Base-by-base conservation (phyloP, 2,888 invertebrate species). In the Philonicus albiceps region DNA sequence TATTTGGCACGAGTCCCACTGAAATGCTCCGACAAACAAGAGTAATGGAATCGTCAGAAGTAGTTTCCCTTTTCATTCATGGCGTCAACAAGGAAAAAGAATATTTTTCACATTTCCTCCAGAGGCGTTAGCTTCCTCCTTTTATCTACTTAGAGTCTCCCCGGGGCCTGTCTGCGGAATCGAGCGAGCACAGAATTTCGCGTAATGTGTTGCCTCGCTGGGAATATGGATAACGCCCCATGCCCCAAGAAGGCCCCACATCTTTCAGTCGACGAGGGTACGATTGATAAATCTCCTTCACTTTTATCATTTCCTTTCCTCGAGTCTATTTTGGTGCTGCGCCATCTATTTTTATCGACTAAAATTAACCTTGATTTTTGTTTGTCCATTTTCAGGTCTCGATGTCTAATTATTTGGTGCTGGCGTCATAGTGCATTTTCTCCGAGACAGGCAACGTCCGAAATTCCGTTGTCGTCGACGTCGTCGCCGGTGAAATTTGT, bases 341-440 rank as follows among this genome's bases (percentile, higher is more conserved):
- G 40, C 37, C 84, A 16, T 13, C 84, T 84, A 84, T 84, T 84
- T 84, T 84, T 84, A 84, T 8, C 40, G 27, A 84, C 72, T 84
- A 73, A 73, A 84, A 84, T 84, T 84, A 84, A 84, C 84, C 84
- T 84, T 84, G 84, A 72, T 64, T 72, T 81, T 74, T 86, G 87
- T 86, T 74, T 83, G 87, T 86, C 87, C 19, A 74, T 73, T 87
- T 88, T 85, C 85, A 88, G 78, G 86, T 88, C 88, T 88, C 88
- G 86, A 88, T 88, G 88, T 88, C 88, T 88, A 88, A 88, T 88
- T 88, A 88, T 88, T 88, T 86, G 88, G 88, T 87, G 88, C 85
- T 88, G 88, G 88, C 88, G 87, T 89, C 87, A 76, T 76, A 85
- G 85, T 85, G 85, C 75, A 85, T 76, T 74, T 76, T 75, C 53